Conservation (phyloP, 2,888 invertebrate genomes). For the Megamerina dolium region DNA sequence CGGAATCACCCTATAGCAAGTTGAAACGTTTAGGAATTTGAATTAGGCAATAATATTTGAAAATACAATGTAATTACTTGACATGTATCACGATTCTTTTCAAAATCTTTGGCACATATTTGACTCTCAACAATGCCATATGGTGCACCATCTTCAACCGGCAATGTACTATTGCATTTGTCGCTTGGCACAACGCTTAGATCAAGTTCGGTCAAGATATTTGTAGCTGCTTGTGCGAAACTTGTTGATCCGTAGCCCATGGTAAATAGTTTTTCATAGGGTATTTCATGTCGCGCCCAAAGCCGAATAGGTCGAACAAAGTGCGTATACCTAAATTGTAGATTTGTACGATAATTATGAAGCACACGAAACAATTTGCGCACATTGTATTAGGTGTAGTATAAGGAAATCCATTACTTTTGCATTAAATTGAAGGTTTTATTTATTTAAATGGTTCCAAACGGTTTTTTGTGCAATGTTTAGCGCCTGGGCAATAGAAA, state of each 20-base stretch:
- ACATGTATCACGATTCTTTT: slow-evolving; percentile 35
- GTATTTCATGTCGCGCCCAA: slow-evolving; percentile 44
- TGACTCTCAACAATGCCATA: slow-evolving; percentile 34
- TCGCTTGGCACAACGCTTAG: slow-evolving; percentile 28
- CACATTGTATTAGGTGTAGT: too few species aligned
- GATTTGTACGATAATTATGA: too few species aligned
- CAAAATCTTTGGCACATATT: slow-evolving; percentile 37
- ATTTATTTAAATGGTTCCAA: too few species aligned
- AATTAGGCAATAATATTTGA: too few species aligned
- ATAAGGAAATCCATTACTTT: too few species aligned
- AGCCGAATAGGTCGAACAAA: slow-evolving; percentile 55
- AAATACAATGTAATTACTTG: too few species aligned
- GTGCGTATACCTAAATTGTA: slow-evolving; percentile 26
- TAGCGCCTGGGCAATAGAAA: too few species aligned
- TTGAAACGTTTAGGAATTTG: too few species aligned
- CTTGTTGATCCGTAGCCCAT: slow-evolving; percentile 57
- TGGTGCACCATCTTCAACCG: slow-evolving; percentile 24
- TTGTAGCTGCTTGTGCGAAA: slow-evolving; percentile 41
- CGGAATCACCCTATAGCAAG: slow-evolving; percentile 35
- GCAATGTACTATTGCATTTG: slow-evolving; percentile 28
- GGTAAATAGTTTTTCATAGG: slow-evolving; percentile 51
- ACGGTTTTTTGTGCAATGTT: too few species aligned
- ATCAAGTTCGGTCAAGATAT: slow-evolving; percentile 35
- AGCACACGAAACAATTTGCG: too few species aligned
- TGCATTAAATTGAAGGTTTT: too few species aligned